Base-by-base conservation (phyloP, 92 coral and sea anemone species). In the Umimayanthus chanpuru region DNA sequence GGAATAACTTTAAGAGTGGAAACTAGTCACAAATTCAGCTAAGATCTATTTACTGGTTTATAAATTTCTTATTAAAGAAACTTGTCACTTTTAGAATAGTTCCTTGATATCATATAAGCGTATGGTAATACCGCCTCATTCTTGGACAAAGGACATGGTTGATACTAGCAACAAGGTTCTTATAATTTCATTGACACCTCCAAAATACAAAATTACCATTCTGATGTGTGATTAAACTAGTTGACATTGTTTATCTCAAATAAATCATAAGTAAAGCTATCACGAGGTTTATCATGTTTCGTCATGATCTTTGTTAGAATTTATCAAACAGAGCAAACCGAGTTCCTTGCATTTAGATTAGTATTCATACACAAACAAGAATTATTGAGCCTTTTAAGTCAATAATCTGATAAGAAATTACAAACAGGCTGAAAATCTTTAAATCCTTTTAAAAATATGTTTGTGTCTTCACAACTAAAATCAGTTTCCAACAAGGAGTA, bases 111-210 rank as follows among this genome's bases (percentile, higher is more conserved):
- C 14, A 9, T 74, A 75, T 75, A 75, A n/a, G 30, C 2, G 44
- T 75, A 8, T 74, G 47, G 21, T 20, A 77, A 77, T 77, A 77
- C 15, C 40, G 16, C 65, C 41, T 77, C 64, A 77, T 77, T 44
- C 64, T n/a, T 26, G 61, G 10, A 43, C 38, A 43, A 43, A n/a
- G 65, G 41, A 2, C 2, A 28, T 77, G 80, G 80, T 75, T 21
- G 80, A 16, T 75, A 36, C 23, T 75, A 75, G 80, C 80, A 41
- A 75, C 80, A 12, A 4, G 55, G 53, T 16, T 26, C 39, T 75
- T 38, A 29, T 20, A 10, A 75, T 39, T 36, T 75, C 25, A 36
- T 53, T 36, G 20, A 26, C 65, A 44, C 81, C 30, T 77, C 79
- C 38, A 47, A n/a, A 9, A 47, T 50, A 26, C 3, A 77, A 9